Conservation (phyloP, 2,113 vertebrate species). For the Thinocorus orbignyianus region DNA sequence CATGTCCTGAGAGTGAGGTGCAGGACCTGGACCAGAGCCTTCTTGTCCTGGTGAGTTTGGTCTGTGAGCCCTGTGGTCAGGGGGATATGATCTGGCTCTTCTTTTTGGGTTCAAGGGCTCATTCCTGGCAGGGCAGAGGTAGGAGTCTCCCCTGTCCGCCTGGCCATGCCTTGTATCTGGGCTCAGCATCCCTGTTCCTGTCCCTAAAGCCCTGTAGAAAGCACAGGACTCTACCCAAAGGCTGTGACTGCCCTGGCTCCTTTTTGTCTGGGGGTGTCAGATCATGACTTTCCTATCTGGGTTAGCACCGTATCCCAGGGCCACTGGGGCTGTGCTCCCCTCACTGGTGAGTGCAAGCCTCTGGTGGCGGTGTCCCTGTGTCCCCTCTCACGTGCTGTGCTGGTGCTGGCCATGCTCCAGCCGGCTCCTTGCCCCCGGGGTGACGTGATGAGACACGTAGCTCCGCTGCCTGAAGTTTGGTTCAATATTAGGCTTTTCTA, state of each 20-base stretch:
- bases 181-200: neutral
- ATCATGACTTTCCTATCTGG: neutral
- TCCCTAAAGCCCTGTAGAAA: neutral
- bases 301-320: too few species aligned
- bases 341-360: rapidly evolving
- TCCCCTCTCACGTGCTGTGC: neutral
- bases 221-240: neutral
- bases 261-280: neutral
- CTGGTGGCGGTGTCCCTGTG: rapidly evolving
- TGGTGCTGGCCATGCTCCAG: neutral
- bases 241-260: neutral
- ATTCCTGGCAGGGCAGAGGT: neutral
- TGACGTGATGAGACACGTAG: neutral
- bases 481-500: neutral
- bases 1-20: rapidly evolving
- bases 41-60: neutral
- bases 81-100: rapidly evolving
- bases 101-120: rapidly evolving
- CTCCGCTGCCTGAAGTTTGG: neutral
- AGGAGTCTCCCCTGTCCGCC: neutral
- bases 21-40: neutral
- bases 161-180: rapidly evolving
- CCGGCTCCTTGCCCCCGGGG: neutral
- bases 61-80: rapidly evolving
- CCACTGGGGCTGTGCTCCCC: neutral